Evolutionary conservation across 2,888 invertebrate genomes (phyloP), one percentile per base, ranked within the genome.

Genomic region (Argynnis bischoffii): DNA sequence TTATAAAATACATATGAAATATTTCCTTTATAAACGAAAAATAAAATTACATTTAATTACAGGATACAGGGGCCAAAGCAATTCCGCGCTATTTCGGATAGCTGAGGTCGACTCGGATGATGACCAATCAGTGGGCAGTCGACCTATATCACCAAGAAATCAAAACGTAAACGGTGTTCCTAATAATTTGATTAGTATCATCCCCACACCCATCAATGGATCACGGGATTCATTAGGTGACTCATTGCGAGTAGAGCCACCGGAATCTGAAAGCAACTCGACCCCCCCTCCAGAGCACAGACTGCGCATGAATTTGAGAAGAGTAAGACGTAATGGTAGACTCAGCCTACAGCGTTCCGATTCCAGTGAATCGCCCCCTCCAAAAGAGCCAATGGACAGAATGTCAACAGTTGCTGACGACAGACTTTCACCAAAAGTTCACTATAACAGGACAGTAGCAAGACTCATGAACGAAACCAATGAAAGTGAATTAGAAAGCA

Each of bases 21-120:
- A 41, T 63, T 69, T 65, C 57, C 8, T 50, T 2, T 55, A 15
- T 60, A 60, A 41, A 26, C 1, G 16, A 15, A 21, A 47, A 13
- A 13, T 8, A 13, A 46, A 56, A 50, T 56, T 56, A 51, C 6
- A 66, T 54, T 57, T 60, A 59, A 46, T 69, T 71, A 3, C 75
- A 92, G 93, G 93, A 67, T 93, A 92, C 73, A 85, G 93, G 63
- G 92, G 93, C 46, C 89, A 91, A 80, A 91, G 83, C 71, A 82
- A 86, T 70, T 80, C 89, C 64, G 83, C 87, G 16, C 75, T 92
- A 53, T 93, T 93, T 75, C 85, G 94, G 74, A 91, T 94, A 83
- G 90, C 93, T 67, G 90, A 94, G 84, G 90, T 94, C 69, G 95
- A 95, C 77, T 95, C 95, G 0, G 95, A 95, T 75, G 95, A 95